These are phyloP conservation scores for Nebria ingens DNA, from an alignment of 1,140 invertebrate genomes.

Conservation along the genomic window DNA sequence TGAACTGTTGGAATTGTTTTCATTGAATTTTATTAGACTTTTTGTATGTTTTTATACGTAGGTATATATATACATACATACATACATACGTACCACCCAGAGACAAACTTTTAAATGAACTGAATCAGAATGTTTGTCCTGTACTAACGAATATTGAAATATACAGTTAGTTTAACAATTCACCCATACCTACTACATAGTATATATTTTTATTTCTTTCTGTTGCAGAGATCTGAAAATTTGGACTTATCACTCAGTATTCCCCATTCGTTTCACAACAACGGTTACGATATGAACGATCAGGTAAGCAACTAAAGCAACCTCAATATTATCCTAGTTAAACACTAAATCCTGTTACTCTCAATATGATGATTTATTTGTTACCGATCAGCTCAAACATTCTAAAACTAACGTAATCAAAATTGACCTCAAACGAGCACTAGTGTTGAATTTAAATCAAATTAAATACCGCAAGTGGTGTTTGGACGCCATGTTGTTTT, in stretches of 20 bases:
- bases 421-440: too few relatives aligned
- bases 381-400: too few relatives aligned
- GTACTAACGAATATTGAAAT: not conserved
- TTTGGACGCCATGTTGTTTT: too few relatives aligned
- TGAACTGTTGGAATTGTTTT: not conserved
- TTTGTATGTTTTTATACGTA: too few relatives aligned
- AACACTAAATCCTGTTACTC: too few relatives aligned
- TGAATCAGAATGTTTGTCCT: not conserved
- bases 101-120: not conserved
- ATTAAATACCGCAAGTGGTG: too few relatives aligned
- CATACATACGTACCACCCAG: not conserved
- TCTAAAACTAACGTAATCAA: too few relatives aligned
- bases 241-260: slow-evolving; percentile 59
- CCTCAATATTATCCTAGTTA: too few relatives aligned
- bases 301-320: too few relatives aligned
- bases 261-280: slow-evolving; percentile 45
- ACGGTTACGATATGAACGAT: slow-evolving; percentile 63
- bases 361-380: too few relatives aligned
- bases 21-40: not conserved
- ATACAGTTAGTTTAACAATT: slow-evolving; percentile 1
- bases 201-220: slow-evolving; percentile 25
- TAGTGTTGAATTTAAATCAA: too few relatives aligned
- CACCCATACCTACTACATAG: too few relatives aligned
- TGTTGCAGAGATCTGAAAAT: slow-evolving; percentile 65
- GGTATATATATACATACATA: not conserved